Evolutionary conservation across 2,113 vertebrate genomes (phyloP), one percentile per base, ranked within the genome.

Genomic region (Motacilla alba): DNA sequence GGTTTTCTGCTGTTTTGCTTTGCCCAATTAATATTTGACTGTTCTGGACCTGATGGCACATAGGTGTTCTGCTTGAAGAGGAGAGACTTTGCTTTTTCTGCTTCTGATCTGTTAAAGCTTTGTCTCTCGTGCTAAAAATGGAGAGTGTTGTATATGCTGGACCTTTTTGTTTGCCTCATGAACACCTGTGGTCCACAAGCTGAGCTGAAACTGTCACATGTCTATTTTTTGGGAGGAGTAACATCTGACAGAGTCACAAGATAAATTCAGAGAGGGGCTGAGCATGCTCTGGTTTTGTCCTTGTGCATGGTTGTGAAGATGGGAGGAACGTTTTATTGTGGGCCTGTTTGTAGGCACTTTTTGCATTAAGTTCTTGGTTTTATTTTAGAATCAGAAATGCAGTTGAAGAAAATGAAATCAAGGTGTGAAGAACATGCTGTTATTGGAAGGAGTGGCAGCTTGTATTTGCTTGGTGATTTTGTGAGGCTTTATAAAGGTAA

Each of bases 221-320:
- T 47, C 3, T 73, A 11, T 39, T 33, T 76, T 68, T n/a, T 55
- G 22, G 47, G 41, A 30, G 13, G 10, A 35, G 15, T 43, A 58
- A 67, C 18, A 27, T 85, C 30, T 35, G 39, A 33, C 19, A 26
- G 23, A 46, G 10, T 21, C 37, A 72, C 24, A 47, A 44, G 26
- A 8, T 1, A 6, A 72, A 46, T 81, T 84, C 30, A 46, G 53
- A 7, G 21, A 27, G 27, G 12, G 13, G 20, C 44, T 55, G 44
- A 37, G 15, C 7, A 2, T 0, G 0, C 10, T 50, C 67, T 73
- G 20, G 26, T 69, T 47, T 21, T 82, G 46, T n/a, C 17, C 1
- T 0, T 23, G 18, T 19, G 17, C 1, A 2, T 33, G 43, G 30
- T 19, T 70, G 41, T 15, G 37, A 89, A n/a, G 20, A 22, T 60